Base-by-base conservation (phyloP, 2,113 vertebrate species). In the Nothoprocta pentlandii region DNA sequence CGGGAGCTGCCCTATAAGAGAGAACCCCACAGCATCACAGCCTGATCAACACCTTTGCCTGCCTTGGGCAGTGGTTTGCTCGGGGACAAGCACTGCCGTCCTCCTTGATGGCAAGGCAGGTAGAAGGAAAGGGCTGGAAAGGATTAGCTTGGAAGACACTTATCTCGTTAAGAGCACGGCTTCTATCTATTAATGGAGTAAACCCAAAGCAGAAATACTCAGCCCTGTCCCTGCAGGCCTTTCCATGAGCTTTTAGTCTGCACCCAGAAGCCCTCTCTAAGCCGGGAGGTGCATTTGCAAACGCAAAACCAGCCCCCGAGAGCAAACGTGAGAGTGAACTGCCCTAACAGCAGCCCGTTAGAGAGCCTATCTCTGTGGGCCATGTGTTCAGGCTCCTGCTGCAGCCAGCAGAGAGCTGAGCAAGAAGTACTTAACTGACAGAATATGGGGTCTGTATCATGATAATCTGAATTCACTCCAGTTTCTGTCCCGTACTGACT, bases 1-100 rank as follows among this genome's bases (percentile, higher is more conserved):
- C n/a, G 78, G 62, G 88, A 87, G 73, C 74, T 19, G 36, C 58
- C 85, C 96, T 95, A 67, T 0, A 89, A 92, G 56, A 85, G 11
- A 96, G 32, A 95, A 83, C 6, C 61, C 58, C 14, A 0, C 44
- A 85, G 15, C 19, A 5, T 62, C 79, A 91, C 85, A 74, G 51
- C 54, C 59, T 25, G 26, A 23, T 22, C 32, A 76, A 28, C 9
- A 66, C 36, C 62, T 2, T 1, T 44, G 28, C 44, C 61, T 87
- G 61, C 41, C 85, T 56, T 32, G 36, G 49, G 8, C 46, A 58
- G 54, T 63, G 44, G 1, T 51, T 41, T 75, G 9, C 67, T 58
- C 64, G 68, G n/a, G 12, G 10, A 76, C 54, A 32, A 13, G 12
- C 4, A 41, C 1, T 6, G 6, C 3, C 41, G 12, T 1, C 44